Evolutionary conservation across 2,797 vertebrate species (phyloP).

Genomic region (Toxotes lorentzi): DNA sequence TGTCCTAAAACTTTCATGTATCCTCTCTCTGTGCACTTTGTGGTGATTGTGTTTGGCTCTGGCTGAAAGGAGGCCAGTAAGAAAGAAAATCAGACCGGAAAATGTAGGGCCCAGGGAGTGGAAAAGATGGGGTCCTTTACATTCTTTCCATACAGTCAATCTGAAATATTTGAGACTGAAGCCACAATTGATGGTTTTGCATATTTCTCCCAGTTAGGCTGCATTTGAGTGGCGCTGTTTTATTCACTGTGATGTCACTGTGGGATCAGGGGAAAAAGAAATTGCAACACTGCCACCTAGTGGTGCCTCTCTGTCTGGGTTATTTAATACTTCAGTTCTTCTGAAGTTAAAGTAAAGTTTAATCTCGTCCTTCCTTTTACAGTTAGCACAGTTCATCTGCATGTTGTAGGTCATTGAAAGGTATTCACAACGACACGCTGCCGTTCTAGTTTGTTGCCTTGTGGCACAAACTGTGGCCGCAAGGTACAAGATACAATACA

Average conservation of each 20-base stretch:
- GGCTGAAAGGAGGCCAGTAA: conserved; percentile 30
- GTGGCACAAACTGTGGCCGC: too few species aligned
- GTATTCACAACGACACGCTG: not conserved
- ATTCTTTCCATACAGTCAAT: conserved; percentile 86
- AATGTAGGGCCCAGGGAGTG: conserved; percentile 56
- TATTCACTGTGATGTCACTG: conserved; percentile 69
- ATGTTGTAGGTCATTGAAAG: not conserved
- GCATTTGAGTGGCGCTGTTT: conserved; percentile 65
- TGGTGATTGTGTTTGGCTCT: conserved; percentile 47
- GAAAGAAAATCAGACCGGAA: conserved; percentile 47
- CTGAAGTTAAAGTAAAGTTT: not conserved
- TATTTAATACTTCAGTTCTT: not conserved
- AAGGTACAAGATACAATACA: not conserved
- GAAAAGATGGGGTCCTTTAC: conserved; percentile 80
- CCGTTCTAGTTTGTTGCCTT: not conserved
- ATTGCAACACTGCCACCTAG: conserved; percentile 68
- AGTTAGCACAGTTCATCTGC: not conserved
- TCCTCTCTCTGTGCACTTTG: conserved; percentile 39
- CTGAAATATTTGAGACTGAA: conserved; percentile 81
- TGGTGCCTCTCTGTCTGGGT: conserved; percentile 36
- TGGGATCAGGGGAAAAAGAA: conserved; percentile 7
- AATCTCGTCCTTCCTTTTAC: not conserved
- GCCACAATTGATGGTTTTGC: conserved; percentile 85
- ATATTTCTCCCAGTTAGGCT: conserved; percentile 77
- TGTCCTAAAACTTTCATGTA: conserved; percentile 17